Conservation (phyloP, 2,113 vertebrate species). For the Morone chrysops region DNA sequence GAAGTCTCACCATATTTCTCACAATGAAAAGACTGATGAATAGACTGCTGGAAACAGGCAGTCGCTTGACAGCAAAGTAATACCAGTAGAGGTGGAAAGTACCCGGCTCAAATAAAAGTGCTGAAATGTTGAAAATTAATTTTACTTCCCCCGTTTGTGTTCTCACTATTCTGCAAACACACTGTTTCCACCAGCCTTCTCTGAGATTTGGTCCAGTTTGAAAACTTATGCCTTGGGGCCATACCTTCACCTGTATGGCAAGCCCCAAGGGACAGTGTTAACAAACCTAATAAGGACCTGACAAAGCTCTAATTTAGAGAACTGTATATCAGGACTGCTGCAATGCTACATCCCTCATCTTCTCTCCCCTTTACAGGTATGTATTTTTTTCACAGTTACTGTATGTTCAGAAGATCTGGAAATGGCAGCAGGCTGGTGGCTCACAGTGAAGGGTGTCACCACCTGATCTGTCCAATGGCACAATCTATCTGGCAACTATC, state of each 20-base stretch:
- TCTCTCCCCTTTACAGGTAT: not conserved
- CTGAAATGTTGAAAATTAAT: not conserved
- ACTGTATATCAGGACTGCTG: not conserved
- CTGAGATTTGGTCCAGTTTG: slow-evolving; percentile 24
- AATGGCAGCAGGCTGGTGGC: too few species aligned
- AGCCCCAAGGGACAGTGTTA: slow-evolving; percentile 27
- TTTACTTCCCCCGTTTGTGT: not conserved
- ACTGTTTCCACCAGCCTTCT: slow-evolving; percentile 9
- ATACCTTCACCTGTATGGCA: slow-evolving; percentile 29
- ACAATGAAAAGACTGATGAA: slow-evolving; percentile 4
- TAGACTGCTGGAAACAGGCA: not conserved
- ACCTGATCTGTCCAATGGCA: not conserved
- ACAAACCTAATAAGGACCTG: slow-evolving; percentile 32
- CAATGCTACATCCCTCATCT: not conserved
- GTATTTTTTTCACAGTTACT: not conserved
- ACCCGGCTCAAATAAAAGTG: not conserved
- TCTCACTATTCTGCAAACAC: not conserved
- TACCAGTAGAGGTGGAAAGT: not conserved
- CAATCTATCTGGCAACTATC: not conserved
- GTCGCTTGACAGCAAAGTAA: not conserved
- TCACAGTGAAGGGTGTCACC: not conserved
- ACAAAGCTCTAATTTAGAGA: slow-evolving; percentile 33
- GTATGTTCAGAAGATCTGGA: not conserved
- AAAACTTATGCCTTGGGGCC: slow-evolving; percentile 20
- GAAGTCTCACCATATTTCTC: not conserved